Evolutionary conservation across 2,888 invertebrate species (phyloP), one percentile per base, ranked within the genome.

Genomic region (Pomacea canaliculata): DNA sequence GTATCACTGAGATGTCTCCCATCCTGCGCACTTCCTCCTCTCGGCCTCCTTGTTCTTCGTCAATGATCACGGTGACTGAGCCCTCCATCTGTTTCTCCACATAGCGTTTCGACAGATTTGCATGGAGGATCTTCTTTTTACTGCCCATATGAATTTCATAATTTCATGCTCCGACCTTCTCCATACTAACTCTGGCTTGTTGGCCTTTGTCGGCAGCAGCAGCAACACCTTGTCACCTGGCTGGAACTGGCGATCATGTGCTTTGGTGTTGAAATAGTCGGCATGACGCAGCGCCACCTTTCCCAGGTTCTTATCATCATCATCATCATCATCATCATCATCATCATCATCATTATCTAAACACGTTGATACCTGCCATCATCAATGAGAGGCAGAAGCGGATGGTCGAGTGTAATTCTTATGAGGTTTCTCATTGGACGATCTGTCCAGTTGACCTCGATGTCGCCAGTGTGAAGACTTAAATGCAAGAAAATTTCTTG

Each of bases 161-260:
- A 37, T 79, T 73, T 19, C 65, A 51, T 7, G 51, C 56, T 18
- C 74, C 71, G 7, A 76, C 27, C 19, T n/a, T 12, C 12, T 60
- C 71, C 37, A 69, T 60, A 78, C 72, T 76, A 77, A 65, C 76
- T 73, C 48, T 48, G 79, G 56, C 66, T 79, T 81, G 69, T 78
- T 76, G n/a, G 51, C 46, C 62, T 78, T 74, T 16, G 60, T 46
- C 18, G 76, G 78, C 23, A 76, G 59, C 23, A 80, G 27, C 9
- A 80, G n/a, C 9, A 80, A 46, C 18, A 80, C 78, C 60, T 69
- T 72, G 19, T 69, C 56, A 13, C 78, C 78, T 60, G 63, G 19
- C 48, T 71, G 66, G 49, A 78, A 76, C 2, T 18, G 19, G 19
- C 76, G 60, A 16, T 23, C 37, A 46, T 70, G 72, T 3, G 80